Evolutionary conservation across 2,113 vertebrate species (phyloP), one percentile per base, ranked within the genome.

Genomic region (Malurus elegans): DNA sequence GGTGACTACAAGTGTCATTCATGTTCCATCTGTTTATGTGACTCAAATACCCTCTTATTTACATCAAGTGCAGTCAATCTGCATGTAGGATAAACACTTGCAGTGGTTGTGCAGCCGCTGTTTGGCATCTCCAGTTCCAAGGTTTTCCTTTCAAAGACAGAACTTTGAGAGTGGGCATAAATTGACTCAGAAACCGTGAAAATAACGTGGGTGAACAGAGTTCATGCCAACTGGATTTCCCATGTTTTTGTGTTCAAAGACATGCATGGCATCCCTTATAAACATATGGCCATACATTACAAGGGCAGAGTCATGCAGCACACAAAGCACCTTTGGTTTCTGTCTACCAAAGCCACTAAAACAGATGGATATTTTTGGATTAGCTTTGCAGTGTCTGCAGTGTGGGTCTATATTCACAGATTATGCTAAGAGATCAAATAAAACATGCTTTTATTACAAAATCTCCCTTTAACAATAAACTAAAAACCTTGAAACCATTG

Each of bases 1-100:
- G 74, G 78, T 79, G 81, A 88, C 54, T 60, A 66, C 2, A 71
- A 58, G 26, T 8, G 28, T 54, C 67, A 48, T 24, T 82, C 32
- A 17, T 13, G 10, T 38, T 56, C 57, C 40, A 50, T 50, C 70
- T 91, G 58, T 40, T 86, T 44, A 4, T 29, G 45, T 24, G 47
- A 76, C 48, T 76, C 28, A 76, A 79, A 66, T 47, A 66, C 14
- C 14, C 24, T 12, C 67, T 72, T 7, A 61, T 12, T 57, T 14
- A 13, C 32, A 42, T 0, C 0, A 0, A 73, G 24, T 14, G 9
- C n/a, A 76, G 54, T 32, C 38, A 38, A 32, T 14, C n/a, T 73
- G 13, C 24, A 18, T 6, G 18, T 6, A 73, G 54, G 20, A 72
- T 26, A 84, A 79, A 38, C 24, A 28, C 38, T 32, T 69, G 1